Percentiles rank a stretch among this genome's conserved stretches.
Evolutionary conservation across 92 coral and sea anemone genomes (phyloP).

Genomic region (Porites evermanni): DNA sequence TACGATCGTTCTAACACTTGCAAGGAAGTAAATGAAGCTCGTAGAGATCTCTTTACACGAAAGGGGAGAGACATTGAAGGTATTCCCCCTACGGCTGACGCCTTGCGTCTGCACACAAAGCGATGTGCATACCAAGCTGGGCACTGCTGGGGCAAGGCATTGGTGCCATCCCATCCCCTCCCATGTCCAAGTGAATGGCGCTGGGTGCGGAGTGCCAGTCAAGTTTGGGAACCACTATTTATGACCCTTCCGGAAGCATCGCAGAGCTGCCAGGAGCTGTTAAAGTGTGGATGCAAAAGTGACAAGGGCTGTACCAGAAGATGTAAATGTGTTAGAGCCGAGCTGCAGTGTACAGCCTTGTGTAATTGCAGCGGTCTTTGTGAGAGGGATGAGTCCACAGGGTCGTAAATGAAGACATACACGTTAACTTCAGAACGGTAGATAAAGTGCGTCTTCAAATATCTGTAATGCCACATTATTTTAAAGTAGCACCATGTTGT

Average conservation of each 20-base stretch:
- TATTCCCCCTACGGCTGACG: slow-evolving; percentile 27
- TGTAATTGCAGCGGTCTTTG: slow-evolving; percentile 44
- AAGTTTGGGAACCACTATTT: slow-evolving; percentile 1
- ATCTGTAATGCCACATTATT: background rate
- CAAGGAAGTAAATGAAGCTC: slow-evolving; percentile 58
- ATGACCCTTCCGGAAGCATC: slow-evolving; percentile 49
- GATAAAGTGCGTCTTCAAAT: background rate
- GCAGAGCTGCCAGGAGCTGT: slow-evolving; percentile 52
- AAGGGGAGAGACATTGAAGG: slow-evolving; percentile 70
- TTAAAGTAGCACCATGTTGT: background rate
- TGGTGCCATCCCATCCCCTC: slow-evolving; percentile 15
- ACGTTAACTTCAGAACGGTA: background rate
- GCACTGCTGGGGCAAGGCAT: slow-evolving; percentile 33
- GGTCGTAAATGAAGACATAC: background rate
- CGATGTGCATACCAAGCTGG: slow-evolving; percentile 13
- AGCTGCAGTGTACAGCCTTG: slow-evolving; percentile 50
- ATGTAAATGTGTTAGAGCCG: slow-evolving; percentile 50
- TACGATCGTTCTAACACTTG: slow-evolving; percentile 2
- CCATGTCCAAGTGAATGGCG: slow-evolving; percentile 18
- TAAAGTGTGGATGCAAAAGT: slow-evolving; percentile 52
- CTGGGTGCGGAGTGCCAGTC: background rate
- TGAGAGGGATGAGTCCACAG: background rate
- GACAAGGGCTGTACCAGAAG: slow-evolving; percentile 57
- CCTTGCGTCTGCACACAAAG: slow-evolving; percentile 29
- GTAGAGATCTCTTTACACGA: slow-evolving; percentile 66